Base-by-base conservation (phyloP, 2,797 vertebrate species). In the Acipenser transmontanus region DNA sequence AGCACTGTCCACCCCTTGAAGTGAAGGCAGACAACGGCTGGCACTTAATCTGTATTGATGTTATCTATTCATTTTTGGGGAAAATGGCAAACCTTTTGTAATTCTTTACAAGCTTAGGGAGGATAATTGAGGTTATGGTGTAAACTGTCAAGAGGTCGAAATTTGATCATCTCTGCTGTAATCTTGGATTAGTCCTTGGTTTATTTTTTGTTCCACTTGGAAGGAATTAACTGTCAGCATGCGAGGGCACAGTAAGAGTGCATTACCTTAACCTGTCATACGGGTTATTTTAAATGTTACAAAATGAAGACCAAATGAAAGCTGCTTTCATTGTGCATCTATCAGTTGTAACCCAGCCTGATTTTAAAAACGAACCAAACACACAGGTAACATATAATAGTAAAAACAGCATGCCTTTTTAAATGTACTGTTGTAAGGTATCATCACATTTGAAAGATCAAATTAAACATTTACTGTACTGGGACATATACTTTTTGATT, bases 141-240 rank as follows among this genome's bases (percentile, higher is more conserved):
- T 68, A 70, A 66, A 48, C 76, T 72, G 64, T 66, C 68, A 65
- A 34, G 62, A 73, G 70, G 80, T 82, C 72, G 66, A 62, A 68
- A 69, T 60, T 66, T 78, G 69, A 62, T 70, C 71, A 80, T 77
- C 54, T 72, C 34, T 54, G 67, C 0, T 80, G 63, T 82, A 84
- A 77, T 85, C 78, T 76, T 67, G 69, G 72, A 80, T 86, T 77
- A 80, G 62, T 72, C 72, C 66, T 77, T 68, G 75, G 47, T 67
- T 79, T 72, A 69, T 72, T 67, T 49, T 71, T 50, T 66, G 70
- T 65, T 34, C 34, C 34, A 34, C 62, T 17, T 47, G 56, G 14
- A 65, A 47, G 49, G 71, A 80, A 72, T 77, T 70, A 71, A 75
- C 72, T 62, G 12, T 64, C 65, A 9, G 63, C 69, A 57, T 54